These are phyloP conservation scores for Orchesella flavescens DNA, from an alignment of 2,888 invertebrate genomes.

Conservation along the genomic window DNA sequence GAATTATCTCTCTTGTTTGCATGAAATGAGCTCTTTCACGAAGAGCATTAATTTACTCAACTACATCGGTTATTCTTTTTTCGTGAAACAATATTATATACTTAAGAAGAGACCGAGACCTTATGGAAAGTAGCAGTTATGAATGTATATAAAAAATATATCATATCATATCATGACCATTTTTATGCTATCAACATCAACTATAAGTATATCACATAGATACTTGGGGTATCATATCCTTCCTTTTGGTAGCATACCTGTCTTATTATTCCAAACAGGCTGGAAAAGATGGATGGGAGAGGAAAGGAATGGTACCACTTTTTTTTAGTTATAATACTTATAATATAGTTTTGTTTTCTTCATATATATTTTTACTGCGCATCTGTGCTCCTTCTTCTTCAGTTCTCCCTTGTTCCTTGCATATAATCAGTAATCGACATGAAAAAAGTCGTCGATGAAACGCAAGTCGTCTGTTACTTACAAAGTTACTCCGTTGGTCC, in stretches of 20 bases:
- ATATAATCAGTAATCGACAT: constrained; percentile 14
- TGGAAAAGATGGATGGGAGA: constrained; percentile 37
- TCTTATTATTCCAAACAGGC: constrained; percentile 41
- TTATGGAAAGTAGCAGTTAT: constrained; percentile 18
- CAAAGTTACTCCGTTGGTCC: constrained; percentile 2
- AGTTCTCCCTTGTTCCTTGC: constrained; percentile 1
- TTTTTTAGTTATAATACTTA: background rate
- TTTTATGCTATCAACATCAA: constrained; percentile 32
- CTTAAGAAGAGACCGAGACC: background rate
- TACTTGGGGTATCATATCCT: too few species aligned
- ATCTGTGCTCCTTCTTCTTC: constrained; percentile 24
- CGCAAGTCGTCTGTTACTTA: constrained; percentile 26
- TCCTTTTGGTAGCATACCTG: constrained; percentile 8
- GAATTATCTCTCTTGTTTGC: constrained; percentile 33
- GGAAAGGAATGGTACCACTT: constrained; percentile 27
- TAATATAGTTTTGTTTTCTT: background rate
- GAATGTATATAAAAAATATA: too few species aligned
- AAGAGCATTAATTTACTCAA: constrained; percentile 42
- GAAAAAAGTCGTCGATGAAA: constrained; percentile 37
- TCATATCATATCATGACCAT: constrained; percentile 9
- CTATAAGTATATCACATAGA: background rate
- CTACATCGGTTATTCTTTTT: background rate
- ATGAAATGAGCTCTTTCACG: constrained; percentile 48
- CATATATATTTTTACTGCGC: constrained; percentile 17
- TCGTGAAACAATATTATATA: constrained; percentile 17